phyloP scores from a whole-genome alignment of 2,888 invertebrate species.

The Nineta flava region DNA sequence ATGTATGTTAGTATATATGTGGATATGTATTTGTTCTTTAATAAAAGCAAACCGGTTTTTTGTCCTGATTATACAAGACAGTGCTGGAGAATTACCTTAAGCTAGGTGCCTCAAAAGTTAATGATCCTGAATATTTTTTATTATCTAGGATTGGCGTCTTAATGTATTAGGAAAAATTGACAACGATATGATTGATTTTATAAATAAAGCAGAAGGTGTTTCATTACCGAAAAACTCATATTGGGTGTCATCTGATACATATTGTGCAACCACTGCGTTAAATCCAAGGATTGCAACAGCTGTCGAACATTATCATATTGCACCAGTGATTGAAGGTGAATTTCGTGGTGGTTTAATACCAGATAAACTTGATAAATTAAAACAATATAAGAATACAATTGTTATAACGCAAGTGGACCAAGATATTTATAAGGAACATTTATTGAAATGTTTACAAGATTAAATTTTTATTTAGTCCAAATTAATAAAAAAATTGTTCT shows the following conservation, averaged over 20 bases:
- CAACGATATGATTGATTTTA: conserved; percentile 17
- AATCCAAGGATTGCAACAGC: background rate
- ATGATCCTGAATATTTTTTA: background rate
- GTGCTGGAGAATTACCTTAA: too few relatives aligned
- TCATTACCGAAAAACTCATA: background rate
- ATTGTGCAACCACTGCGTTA: background rate
- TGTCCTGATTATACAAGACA: too few relatives aligned
- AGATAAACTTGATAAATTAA: background rate
- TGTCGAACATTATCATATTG: background rate
- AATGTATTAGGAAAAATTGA: conserved; percentile 20
- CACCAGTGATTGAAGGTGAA: background rate
- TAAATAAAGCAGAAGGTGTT: conserved; percentile 14
- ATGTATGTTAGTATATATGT: too few relatives aligned
- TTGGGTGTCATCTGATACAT: conserved; percentile 1
- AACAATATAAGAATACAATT: conserved; percentile 1
- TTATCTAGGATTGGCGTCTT: conserved; percentile 22
- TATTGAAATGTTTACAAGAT: background rate
- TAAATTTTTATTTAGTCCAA: too few relatives aligned
- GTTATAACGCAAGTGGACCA: background rate
- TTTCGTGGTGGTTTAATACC: conserved; percentile 1
- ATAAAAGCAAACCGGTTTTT: too few relatives aligned
- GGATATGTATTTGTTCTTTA: too few relatives aligned
- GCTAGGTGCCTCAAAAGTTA: too few relatives aligned
- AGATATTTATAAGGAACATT: conserved; percentile 1
- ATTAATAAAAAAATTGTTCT: too few relatives aligned